Evolutionary conservation across 2,888 invertebrate genomes (phyloP).

Genomic region (Eudemis profundana): DNA sequence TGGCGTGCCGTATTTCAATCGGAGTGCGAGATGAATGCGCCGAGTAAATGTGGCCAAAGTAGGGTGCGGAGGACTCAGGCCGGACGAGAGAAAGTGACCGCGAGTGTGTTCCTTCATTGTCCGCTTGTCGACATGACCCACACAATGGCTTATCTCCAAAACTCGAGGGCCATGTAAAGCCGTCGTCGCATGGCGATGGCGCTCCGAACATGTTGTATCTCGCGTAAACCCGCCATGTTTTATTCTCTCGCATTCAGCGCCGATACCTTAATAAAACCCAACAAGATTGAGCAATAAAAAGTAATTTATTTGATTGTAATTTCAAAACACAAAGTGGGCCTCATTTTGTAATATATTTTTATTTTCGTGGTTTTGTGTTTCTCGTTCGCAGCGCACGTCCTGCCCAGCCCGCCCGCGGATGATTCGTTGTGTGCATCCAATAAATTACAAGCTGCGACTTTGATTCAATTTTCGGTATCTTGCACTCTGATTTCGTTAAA

Average conservation of each 20-base stretch:
- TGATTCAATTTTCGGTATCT: conserved; percentile 68
- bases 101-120: conserved; percentile 58
- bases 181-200: conserved; percentile 57
- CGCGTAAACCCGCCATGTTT: conserved; percentile 83
- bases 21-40: conserved; percentile 30
- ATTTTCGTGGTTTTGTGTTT: conserved; percentile 83
- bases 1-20: conserved; percentile 37
- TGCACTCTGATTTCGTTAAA: conserved; percentile 63
- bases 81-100: conserved; percentile 48
- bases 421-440: conserved; percentile 68
- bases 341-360: conserved; percentile 85
- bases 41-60: conserved; percentile 35
- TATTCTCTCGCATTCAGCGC: conserved; percentile 79
- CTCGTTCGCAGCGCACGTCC: conserved; percentile 75
- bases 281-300: conserved; percentile 85
- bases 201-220: conserved; percentile 73
- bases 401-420: conserved; percentile 62
- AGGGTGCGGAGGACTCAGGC: conserved; percentile 40
- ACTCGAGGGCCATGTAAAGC: conserved; percentile 75
- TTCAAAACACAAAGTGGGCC: conserved; percentile 84
- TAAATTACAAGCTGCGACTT: conserved; percentile 68
- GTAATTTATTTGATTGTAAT: conserved; percentile 86
- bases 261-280: conserved; percentile 85
- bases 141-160: conserved; percentile 76
- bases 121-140: conserved; percentile 68